phyloP scores from a whole-genome alignment of 2,113 vertebrate species.

The Puntigrus tetrazona region DNA sequence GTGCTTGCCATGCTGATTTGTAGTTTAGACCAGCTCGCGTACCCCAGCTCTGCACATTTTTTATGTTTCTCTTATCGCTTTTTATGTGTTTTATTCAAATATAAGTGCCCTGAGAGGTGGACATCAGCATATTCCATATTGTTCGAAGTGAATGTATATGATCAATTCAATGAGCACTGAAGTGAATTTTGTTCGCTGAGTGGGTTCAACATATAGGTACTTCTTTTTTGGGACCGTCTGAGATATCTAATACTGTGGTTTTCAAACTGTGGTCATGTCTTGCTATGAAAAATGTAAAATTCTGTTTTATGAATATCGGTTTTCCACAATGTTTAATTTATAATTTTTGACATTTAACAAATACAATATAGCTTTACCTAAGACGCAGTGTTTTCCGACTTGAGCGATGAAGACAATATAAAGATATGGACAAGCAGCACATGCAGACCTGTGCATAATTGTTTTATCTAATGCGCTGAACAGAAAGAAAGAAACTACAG shows the following conservation, averaged over 20 bases:
- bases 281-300: background rate
- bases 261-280: background rate
- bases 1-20: conserved; percentile 38
- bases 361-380: background rate
- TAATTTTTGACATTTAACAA: background rate
- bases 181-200: background rate
- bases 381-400: background rate
- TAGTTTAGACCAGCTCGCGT: conserved; percentile 8
- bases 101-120: too few relatives aligned
- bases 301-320: background rate
- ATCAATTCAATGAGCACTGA: too few relatives aligned
- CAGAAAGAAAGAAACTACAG: background rate
- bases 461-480: background rate
- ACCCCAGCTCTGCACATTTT: too few relatives aligned
- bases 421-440: background rate
- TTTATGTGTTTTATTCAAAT: too few relatives aligned
- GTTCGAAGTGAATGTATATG: too few relatives aligned
- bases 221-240: background rate
- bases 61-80: too few relatives aligned
- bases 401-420: background rate
- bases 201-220: background rate
- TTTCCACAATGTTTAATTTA: background rate
- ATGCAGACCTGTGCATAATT: too few relatives aligned
- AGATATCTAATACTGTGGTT: background rate
- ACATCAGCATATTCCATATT: too few relatives aligned